Evolutionary conservation across 1,140 invertebrate genomes (phyloP), one percentile per base, ranked within the genome.

Genomic region (Chlorops oryzae): DNA sequence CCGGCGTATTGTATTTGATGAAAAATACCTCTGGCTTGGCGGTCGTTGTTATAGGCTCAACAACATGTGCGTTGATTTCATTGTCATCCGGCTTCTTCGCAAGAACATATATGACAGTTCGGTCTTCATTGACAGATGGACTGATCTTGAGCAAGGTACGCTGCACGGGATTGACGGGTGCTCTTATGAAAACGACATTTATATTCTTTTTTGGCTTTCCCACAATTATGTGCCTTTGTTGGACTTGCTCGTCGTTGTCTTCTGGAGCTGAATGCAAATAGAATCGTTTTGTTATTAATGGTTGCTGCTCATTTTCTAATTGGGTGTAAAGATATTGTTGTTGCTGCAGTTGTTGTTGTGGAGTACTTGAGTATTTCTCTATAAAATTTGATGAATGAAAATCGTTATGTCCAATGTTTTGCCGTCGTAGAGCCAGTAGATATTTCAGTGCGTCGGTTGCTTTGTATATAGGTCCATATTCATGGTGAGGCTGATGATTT

Each of bases 131-230:
- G 41, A 41, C 50, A 41, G 80, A 47, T 32, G 80, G 77, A 48
- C 83, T 76, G 46, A 75, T 72, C 55, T 84, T 83, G 81, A 69
- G 5, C 74, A 77, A 15, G 78, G 79, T 2, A 1, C 81, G 81
- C 51, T 78, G 80, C 35, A 81, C 79, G 57, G 77, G 77, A 18
- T 81, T 77, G 20, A 81, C 78, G 21, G 86, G 85, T 23, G 86
- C 83, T 76, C 87, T 87, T 69, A 88, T 86, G 80, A 87, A 87
- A 66, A 90, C 86, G 60, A 88, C 87, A 70, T 86, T 86, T 75
- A 86, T 87, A 72, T 87, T 84, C 58, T 87, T 87, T 71, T 85
- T 82, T 52, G 83, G 73, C 9, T 78, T 75, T 7, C 55, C 54
- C 10, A 55, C 32, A 1, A 42, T 43, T 22, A 55, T 27, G 23